Evolutionary conservation across 1,140 invertebrate genomes (phyloP).

Genomic region (Pectinophora gossypiella): DNA sequence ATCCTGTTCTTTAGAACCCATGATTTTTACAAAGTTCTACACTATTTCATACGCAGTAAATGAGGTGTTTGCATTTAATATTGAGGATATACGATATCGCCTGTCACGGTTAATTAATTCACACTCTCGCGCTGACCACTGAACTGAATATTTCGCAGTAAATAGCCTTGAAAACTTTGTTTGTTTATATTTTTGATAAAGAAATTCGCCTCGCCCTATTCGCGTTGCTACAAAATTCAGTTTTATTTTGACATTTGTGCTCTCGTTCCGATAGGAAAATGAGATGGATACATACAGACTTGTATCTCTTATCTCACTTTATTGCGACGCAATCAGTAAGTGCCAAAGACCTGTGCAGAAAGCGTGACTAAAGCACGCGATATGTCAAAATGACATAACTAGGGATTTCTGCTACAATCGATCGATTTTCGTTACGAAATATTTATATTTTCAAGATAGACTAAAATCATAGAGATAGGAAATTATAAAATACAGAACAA

Average conservation of each 20-base stretch:
- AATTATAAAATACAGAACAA: no score
- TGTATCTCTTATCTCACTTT: background rate
- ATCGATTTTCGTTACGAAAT: background rate
- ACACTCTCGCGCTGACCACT: background rate
- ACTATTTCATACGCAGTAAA: background rate
- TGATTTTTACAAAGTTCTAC: slow-evolving; percentile 14
- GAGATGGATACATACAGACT: background rate
- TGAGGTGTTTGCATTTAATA: background rate
- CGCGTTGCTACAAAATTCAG: background rate
- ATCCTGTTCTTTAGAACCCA: slow-evolving; percentile 35
- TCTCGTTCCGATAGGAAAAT: background rate
- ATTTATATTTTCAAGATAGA: no score
- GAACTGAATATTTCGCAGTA: background rate
- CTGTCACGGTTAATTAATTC: background rate
- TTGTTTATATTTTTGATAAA: slow-evolving; percentile 4
- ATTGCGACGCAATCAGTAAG: background rate
- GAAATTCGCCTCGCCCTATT: background rate
- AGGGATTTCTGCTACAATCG: background rate
- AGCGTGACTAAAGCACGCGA: background rate
- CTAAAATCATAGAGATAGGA: no score
- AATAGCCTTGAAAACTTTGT: slow-evolving; percentile 1
- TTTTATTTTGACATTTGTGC: background rate
- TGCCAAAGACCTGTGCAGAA: background rate
- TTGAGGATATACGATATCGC: background rate
- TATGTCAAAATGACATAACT: background rate